These are phyloP conservation scores for Streblospio benedicti DNA, from an alignment of 1,140 invertebrate species.

Conservation along the genomic window DNA sequence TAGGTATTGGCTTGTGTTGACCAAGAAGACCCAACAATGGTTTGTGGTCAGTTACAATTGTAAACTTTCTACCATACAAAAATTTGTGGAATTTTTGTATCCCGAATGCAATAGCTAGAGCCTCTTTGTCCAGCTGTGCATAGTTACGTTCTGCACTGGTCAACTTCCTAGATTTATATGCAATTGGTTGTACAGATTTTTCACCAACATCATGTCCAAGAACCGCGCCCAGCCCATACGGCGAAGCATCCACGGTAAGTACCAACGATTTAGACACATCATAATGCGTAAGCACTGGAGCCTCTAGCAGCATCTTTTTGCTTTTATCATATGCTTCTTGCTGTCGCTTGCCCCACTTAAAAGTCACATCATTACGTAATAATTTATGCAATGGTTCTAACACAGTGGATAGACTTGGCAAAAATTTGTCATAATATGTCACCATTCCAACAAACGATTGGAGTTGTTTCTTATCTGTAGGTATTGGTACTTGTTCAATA, in stretches of 20 bases:
- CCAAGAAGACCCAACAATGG: not conserved
- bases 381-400: conserved; percentile 1
- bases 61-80: not conserved
- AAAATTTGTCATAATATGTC: conserved; percentile 1
- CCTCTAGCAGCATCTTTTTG: not conserved
- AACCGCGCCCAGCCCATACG: conserved; percentile 46
- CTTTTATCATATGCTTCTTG: not conserved
- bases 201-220: conserved; percentile 45
- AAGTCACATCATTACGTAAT: not conserved
- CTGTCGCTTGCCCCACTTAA: not conserved
- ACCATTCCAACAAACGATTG: conserved; percentile 3
- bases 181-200: conserved; percentile 45
- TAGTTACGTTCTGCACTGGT: conserved; percentile 48
- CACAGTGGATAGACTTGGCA: not conserved
- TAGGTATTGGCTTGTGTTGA: not conserved
- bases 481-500: conserved; percentile 1
- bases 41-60: not conserved
- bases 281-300: conserved; percentile 35
- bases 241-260: conserved; percentile 48
- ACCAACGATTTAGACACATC: conserved; percentile 34
- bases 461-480: not conserved
- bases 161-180: conserved; percentile 46
- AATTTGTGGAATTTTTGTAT: conserved; percentile 22
- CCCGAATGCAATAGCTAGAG: conserved; percentile 45
- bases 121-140: conserved; percentile 50